Evolutionary conservation across 2,888 invertebrate genomes (phyloP), one percentile per base, ranked within the genome.

Genomic region (Druceiella hillmani): DNA sequence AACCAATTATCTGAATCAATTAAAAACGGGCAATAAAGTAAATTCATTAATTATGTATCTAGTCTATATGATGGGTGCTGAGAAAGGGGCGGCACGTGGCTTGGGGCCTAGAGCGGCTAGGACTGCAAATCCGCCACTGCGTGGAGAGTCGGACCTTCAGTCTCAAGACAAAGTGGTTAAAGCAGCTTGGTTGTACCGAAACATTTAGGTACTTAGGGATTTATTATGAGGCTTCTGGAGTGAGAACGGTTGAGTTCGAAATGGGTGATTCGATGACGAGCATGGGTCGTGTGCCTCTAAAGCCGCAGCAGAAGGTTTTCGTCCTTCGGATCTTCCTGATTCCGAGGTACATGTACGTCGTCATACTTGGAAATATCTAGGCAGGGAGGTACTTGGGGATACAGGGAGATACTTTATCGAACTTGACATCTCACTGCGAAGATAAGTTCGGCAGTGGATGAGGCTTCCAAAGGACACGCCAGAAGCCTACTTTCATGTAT

Each of bases 221-320:
- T 4, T 50, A 52, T 39, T 58, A 49, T 46, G 50, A 40, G 36
- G 51, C 52, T 9, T 27, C 48, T 46, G 59, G 55, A 51, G n/a
- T n/a, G n/a, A n/a, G n/a, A n/a, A n/a, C n/a, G n/a, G n/a, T n/a
- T n/a, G n/a, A n/a, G n/a, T n/a, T n/a, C n/a, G n/a, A n/a, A n/a
- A n/a, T n/a, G n/a, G n/a, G n/a, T n/a, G 20, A 33, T 16, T 49
- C 49, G 17, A 36, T 61, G 3, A 17, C 41, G 1, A 49, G 55
- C 31, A 49, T 57, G 26, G 42, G 49, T 11, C 42, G 45, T 32
- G 55, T 58, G 0, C 57, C 60, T 0, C 48, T 64, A 5, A 62
- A 62, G 42, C 62, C 61, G 3, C 57, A 57, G 36, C 62, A 64
- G 39, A 51, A 58, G 45, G 33, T 62, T 6, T 51, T 55, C 27